phyloP scores from a whole-genome alignment of 2,113 vertebrate genomes.

The Galeopterus variegatus region DNA sequence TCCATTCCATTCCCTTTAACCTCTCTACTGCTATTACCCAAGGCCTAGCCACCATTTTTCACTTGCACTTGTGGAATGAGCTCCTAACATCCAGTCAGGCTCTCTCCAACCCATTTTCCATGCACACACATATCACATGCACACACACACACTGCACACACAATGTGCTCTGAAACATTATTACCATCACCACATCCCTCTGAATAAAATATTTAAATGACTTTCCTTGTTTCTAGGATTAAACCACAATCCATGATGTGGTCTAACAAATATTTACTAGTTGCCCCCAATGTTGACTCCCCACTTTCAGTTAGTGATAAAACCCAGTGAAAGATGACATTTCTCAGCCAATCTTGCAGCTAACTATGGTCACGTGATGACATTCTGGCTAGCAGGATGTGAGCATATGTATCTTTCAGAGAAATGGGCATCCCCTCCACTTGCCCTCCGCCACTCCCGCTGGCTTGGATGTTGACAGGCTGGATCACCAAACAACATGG shows the following conservation, averaged over 20 bases:
- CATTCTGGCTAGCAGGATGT: neutral
- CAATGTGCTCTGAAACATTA: neutral
- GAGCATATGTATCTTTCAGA: neutral
- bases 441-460: neutral
- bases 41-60: neutral
- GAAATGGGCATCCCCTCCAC: neutral
- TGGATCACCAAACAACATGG: neutral
- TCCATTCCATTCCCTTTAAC: neutral
- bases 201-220: conserved; percentile 13
- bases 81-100: neutral
- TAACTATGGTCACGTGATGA: neutral
- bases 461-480: neutral
- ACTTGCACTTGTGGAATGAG: neutral
- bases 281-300: neutral
- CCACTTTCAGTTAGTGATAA: neutral
- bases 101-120: neutral
- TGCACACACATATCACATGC: neutral
- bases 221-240: neutral
- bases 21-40: neutral
- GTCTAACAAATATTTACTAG: neutral
- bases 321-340: neutral
- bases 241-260: neutral
- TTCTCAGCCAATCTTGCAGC: neutral
- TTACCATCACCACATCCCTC: neutral
- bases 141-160: neutral